Base-by-base conservation (phyloP, 2,888 invertebrate species). In the Hipparchia semele region DNA sequence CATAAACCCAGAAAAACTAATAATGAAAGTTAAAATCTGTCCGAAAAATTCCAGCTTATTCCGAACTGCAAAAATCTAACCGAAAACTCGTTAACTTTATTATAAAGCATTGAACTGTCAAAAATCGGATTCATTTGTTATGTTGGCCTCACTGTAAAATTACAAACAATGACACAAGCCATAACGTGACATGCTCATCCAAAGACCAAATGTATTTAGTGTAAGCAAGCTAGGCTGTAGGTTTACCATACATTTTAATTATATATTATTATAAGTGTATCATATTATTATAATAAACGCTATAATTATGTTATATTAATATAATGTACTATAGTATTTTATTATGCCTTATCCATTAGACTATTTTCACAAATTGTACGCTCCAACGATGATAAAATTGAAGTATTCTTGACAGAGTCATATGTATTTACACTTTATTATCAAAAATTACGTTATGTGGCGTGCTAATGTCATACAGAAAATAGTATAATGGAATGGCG, bases 171-270 rank as follows among this genome's bases (percentile, higher is more conserved):
- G 87, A 90, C 87, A 88, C 86, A 90, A 86, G 91, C 92, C 92
- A 92, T 92, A 91, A 87, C 84, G 89, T 91, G 87, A 92, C 90
- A 91, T 87, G 92, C 91, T 92, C 92, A 92, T 90, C 92, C 92
- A 92, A 93, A 94, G 93, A 94, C 93, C 93, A 93, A 92, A 91
- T 91, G 89, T 91, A 87, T 88, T 88, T 92, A 92, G 90, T 86
- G 84, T 91, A 92, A 86, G 85, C 79, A 89, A 83, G 88, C 89
- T 93, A 93, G 90, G 84, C 82, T 87, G 83, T 92, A 91, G 90
- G 84, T 86, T 75, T 76, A 87, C 86, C 86, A 82, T 88, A 83
- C 85, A 76, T 79, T 23, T 80, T 87, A 86, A 84, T 80, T 13
- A 62, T 62, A n/a, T 5, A 12, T 2, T 6, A 62, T 84, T 82